A percentile compares a stretch with the other conserved stretches of the same genome.
These are phyloP conservation scores for Trichoplusia ni DNA, from an alignment of 1,140 invertebrate genomes.

Conservation along the genomic window DNA sequence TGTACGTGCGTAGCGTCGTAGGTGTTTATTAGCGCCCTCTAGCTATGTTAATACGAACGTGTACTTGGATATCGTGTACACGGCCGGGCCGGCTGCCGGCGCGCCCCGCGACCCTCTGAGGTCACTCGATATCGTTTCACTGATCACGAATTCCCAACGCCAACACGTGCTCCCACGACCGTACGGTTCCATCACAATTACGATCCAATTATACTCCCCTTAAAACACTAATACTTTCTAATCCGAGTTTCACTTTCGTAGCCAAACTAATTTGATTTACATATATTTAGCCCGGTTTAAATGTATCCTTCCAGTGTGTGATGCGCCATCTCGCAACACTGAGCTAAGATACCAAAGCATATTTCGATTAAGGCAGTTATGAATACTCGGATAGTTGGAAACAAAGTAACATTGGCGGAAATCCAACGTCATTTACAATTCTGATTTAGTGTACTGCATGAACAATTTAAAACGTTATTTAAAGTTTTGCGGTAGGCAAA, in stretches of 20 bases:
- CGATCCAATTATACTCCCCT: constrained; percentile 34
- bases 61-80: constrained; percentile 21
- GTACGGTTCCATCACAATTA: constrained; percentile 31
- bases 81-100: constrained; percentile 30
- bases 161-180: constrained; percentile 52
- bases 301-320: not conserved
- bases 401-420: constrained; percentile 74
- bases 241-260: constrained; percentile 32
- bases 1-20: constrained; percentile 72
- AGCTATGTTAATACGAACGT: constrained; percentile 34
- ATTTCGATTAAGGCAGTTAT: constrained; percentile 60
- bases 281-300: not conserved
- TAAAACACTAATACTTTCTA: constrained; percentile 38
- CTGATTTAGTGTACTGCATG: constrained; percentile 64
- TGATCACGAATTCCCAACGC: constrained; percentile 59
- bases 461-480: constrained; percentile 47
- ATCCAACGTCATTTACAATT: constrained; percentile 73
- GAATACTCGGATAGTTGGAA: constrained; percentile 61
- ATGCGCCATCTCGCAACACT: not conserved
- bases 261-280: constrained; percentile 3
- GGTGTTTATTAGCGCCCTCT: constrained; percentile 71
- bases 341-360: constrained; percentile 44
- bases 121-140: constrained; percentile 61
- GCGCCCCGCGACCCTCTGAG: constrained; percentile 55
- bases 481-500: constrained; percentile 38